Base-by-base conservation (phyloP, 2,797 vertebrate species). In the Chaetophractus vellerosus region DNA sequence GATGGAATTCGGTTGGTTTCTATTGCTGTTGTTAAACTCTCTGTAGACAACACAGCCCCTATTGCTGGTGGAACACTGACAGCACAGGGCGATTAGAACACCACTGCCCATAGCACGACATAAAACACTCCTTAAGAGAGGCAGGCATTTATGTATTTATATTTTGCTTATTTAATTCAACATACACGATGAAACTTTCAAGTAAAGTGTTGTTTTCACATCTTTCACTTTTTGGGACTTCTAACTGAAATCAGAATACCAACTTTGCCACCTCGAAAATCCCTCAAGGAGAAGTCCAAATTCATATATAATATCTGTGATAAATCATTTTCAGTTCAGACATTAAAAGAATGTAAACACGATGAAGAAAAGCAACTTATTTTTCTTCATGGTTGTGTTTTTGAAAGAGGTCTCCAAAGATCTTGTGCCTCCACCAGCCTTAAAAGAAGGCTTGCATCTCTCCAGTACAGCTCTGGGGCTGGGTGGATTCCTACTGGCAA, bases 91-190 rank as follows among this genome's bases (percentile, higher is more conserved):
- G 1, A 8, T 38, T n/a, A 28, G 28, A 41, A 84, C 48, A 36
- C 24, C 18, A 64, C 24, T 16, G 23, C 66, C 76, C 3, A 9
- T 21, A 79, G 69, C 48, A 71, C 28, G 52, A 86, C 74, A 21
- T 5, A 74, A 80, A 84, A 41, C 36, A 68, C 48, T 31, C 21
- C 50, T 26, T 38, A 59, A 45, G 38, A 57, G 14, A 76, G 2
- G 59, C 0, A 66, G 78, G 45, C 76, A 69, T 36, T 61, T 61
- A 41, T 66, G 64, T 16, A 59, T 24, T 48, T 41, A 92, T 66
- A 48, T 50, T 52, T 79, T 16, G 64, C 7, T 33, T 88, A n/a
- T 64, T 93, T 78, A 87, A 59, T 78, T 79, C 38, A 91, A 12
- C 16, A 9, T 57, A 28, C 1, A 55, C 33, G 3, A 5, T 5